Evolutionary conservation across 2,797 vertebrate genomes (phyloP), one percentile per base, ranked within the genome.

Genomic region (Macropus fuliginosus): DNA sequence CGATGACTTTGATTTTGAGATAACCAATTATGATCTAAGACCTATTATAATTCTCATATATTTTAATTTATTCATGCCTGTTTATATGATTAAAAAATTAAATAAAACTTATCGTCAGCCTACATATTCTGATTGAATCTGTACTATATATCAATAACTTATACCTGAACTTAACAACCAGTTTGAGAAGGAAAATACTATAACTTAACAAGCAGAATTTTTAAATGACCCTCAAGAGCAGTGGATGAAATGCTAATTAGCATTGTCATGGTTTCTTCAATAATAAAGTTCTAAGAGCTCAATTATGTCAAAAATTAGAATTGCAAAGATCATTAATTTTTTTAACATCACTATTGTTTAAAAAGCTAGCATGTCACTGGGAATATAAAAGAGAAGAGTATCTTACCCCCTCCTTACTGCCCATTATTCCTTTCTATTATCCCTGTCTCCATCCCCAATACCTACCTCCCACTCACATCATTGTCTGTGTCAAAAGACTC

Each of bases 171-270:
- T 46, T 93, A 28, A 97, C 97, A 96, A 93, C 95, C 95, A 28
- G 6, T 95, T 93, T 96, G 96, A 95, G 92, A 94, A 40, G 50
- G 54, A 94, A 92, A 96, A 91, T 95, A 52, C 94, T 97, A 46
- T 90, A 94, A 27, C 8, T 94, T 96, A 95, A 97, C 96, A 97
- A 97, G 34, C 10, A 92, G 13, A 11, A 74, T 96, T 98, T 95
- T 1, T 96, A 97, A 98, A 96, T 96, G 97, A 98, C 96, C 95
- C 97, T 96, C 50, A 97, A 97, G 97, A 97, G 93, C 91, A 97
- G 95, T 62, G 96, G 95, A 97, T 97, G 96, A 98, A 97, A 97
- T 97, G 89, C 95, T 97, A 97, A 98, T 97, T 97, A 97, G 94
- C 97, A 97, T 98, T 95, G 96, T 96, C 96, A 95, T 94, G 97